Base-by-base conservation (phyloP, 2,888 invertebrate genomes). In the Serrognathus titanus region DNA sequence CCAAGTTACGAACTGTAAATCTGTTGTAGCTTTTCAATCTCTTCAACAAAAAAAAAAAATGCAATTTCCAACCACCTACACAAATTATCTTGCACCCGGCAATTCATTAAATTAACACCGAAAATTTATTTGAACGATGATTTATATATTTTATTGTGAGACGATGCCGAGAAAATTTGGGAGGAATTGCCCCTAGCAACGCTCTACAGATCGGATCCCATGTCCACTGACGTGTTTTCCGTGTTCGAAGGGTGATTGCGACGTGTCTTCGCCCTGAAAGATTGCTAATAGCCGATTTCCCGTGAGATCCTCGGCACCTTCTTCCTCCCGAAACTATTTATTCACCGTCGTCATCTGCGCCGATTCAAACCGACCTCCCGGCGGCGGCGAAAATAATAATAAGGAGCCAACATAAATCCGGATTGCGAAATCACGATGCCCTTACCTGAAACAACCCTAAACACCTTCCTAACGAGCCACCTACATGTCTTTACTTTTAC, bases 161-260 rank as follows among this genome's bases (percentile, higher is more conserved):
- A 31, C 24, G n/a, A 31, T 1, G 24, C 4, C 2, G 24, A 60
- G 40, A 58, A 59, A 62, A 59, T 24, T 24, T 24, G 3, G 24
- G 1, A 24, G 24, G 24, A 24, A 24, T 31, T 31, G 24, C 71
- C 69, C 65, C 65, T 61, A 63, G 71, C 67, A 70, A 66, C 63
- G 63, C 66, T n/a, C n/a, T 69, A 72, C 68, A 71, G 72, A 74
- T 72, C 70, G 72, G 68, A 31, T 72, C 72, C 72, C 72, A 64
- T 72, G 74, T 74, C 73, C 74, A 73, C 73, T 73, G 72, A 74
- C 72, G 72, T 71, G 70, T 73, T 72, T 71, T 71, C 71, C 70
- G 71, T 71, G 71, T 73, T 62, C 61, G 63, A 66, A 62, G 64
- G 64, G 63, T 53, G 60, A 63, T 62, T 58, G 60, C 62, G 62